phyloP scores from a whole-genome alignment of 2,113 vertebrate species.

The Hippoglossus stenolepis region DNA sequence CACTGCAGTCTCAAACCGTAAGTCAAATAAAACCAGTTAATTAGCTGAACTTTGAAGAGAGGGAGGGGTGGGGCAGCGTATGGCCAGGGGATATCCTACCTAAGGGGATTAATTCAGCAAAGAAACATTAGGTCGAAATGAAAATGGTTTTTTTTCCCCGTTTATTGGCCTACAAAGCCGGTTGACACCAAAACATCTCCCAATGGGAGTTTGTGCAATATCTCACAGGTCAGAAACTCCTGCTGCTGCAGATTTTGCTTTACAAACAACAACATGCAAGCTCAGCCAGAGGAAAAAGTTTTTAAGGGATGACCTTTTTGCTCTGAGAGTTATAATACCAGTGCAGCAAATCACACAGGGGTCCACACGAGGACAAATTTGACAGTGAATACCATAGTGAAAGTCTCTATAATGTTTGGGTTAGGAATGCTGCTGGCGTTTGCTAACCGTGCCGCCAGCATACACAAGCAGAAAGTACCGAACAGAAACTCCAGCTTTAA shows the following conservation, averaged over 20 bases:
- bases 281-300: background rate
- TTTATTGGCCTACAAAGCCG: background rate
- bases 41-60: conserved; percentile 26
- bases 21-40: conserved; percentile 37
- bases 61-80: background rate
- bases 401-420: background rate
- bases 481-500: background rate
- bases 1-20: conserved; percentile 23
- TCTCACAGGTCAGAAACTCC: background rate
- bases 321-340: background rate
- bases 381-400: background rate
- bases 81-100: background rate
- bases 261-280: background rate
- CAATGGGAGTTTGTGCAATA: background rate
- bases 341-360: background rate
- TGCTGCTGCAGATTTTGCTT: background rate
- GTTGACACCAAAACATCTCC: background rate
- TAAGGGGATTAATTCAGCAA: background rate
- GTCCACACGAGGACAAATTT: background rate
- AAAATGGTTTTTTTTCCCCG: background rate
- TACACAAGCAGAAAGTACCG: background rate
- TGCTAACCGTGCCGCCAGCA: background rate
- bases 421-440: background rate
- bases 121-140: background rate
- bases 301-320: background rate